These are phyloP conservation scores for Scomber scombrus DNA, from an alignment of 2,113 vertebrate genomes.

Conservation along the genomic window DNA sequence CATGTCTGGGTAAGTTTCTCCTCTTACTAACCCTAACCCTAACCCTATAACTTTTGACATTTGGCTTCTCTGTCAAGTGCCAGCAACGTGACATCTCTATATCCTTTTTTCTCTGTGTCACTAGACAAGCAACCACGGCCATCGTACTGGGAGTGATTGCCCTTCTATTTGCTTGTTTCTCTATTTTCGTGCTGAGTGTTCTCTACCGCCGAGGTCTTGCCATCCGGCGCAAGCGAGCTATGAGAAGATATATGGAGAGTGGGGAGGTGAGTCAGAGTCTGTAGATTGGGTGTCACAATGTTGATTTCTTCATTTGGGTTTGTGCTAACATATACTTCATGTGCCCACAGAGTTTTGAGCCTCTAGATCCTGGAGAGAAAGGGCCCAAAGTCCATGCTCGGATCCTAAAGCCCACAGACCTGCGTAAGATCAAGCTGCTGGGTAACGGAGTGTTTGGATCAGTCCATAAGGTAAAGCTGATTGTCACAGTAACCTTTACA, in stretches of 20 bases:
- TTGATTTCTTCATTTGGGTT: neutral
- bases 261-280: slow-evolving; percentile 85
- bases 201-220: slow-evolving; percentile 91
- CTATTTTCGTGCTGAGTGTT: slow-evolving; percentile 84
- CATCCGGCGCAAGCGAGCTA: slow-evolving; percentile 93
- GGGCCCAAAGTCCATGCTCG: slow-evolving; percentile 89
- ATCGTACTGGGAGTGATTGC: slow-evolving; percentile 87
- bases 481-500: neutral
- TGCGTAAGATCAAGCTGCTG: slow-evolving; percentile 91
- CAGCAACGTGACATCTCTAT: neutral
- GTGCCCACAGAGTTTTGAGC: slow-evolving; percentile 88
- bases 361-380: slow-evolving; percentile 91
- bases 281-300: neutral
- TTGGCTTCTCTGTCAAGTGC: neutral
- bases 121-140: slow-evolving; percentile 85
- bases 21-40: neutral
- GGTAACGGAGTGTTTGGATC: slow-evolving; percentile 92
- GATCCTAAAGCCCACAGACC: slow-evolving; percentile 90
- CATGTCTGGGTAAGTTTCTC: slow-evolving; percentile 65
- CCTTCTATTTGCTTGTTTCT: slow-evolving; percentile 80
- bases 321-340: neutral
- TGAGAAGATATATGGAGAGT: slow-evolving; percentile 93
- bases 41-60: neutral
- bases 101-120: slow-evolving; percentile 3
- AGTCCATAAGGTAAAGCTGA: slow-evolving; percentile 89